A percentile compares a stretch with the other conserved stretches of the same genome.
These are phyloP conservation scores for Austrofundulus limnaeus DNA, from an alignment of 2,113 vertebrate genomes.

Conservation along the genomic window DNA sequence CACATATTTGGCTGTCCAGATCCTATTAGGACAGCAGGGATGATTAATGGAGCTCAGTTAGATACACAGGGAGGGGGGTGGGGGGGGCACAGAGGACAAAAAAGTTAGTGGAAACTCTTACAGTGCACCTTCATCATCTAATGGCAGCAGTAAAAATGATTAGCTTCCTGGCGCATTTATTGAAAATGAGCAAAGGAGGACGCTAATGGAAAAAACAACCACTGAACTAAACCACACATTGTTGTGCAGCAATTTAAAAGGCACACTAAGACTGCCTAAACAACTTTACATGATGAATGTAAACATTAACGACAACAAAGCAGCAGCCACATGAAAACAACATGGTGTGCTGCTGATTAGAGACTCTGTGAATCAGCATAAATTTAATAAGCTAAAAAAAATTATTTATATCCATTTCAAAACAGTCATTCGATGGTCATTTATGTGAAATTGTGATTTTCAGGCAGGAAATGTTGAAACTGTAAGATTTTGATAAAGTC, in stretches of 20 bases:
- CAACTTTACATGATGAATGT: conserved; percentile 27
- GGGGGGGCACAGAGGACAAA: conserved; percentile 42
- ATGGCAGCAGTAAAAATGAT: conserved; percentile 58
- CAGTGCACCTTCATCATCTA: conserved; percentile 63
- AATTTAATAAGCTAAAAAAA: too few relatives aligned
- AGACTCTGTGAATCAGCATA: not conserved
- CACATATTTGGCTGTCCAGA: conserved; percentile 53
- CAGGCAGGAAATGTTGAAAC: not conserved
- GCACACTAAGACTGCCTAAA: conserved; percentile 31
- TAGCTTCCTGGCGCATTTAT: conserved; percentile 55
- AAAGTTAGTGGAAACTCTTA: conserved; percentile 72
- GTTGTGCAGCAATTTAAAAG: conserved; percentile 36
- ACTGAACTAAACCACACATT: conserved; percentile 46
- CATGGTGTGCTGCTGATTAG: not conserved
- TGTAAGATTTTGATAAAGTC: not conserved
- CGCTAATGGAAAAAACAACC: conserved; percentile 53
- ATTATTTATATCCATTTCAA: too few relatives aligned
- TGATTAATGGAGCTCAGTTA: conserved; percentile 69
- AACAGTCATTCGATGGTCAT: too few relatives aligned
- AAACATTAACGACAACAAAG: conserved; percentile 12
- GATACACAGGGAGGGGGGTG: not conserved
- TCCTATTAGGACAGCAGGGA: conserved; percentile 54
- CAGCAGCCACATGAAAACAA: conserved; percentile 4
- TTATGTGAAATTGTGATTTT: too few relatives aligned
- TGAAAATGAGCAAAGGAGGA: conserved; percentile 57